phyloP scores from a whole-genome alignment of 2,797 vertebrate genomes.

The Hypotaenidia okinawae region DNA sequence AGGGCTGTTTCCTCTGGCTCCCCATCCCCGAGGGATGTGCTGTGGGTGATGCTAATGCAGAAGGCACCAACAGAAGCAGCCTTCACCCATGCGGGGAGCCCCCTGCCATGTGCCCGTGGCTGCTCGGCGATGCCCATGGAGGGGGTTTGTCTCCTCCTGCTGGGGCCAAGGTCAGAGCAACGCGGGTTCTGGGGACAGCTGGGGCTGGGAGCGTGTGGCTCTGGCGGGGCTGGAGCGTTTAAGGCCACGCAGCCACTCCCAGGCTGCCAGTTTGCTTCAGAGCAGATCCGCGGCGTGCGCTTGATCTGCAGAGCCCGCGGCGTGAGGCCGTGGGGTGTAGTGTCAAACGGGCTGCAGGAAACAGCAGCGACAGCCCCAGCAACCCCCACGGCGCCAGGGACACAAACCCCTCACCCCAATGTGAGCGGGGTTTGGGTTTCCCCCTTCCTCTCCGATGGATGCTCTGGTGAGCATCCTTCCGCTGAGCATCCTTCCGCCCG shows the following conservation, averaged over 20 bases:
- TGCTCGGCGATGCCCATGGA: not conserved
- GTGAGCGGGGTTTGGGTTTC: not conserved
- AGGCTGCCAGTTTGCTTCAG: not conserved
- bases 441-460: accelerated
- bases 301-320: not conserved
- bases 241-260: not conserved
- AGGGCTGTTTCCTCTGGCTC: not conserved
- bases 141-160: not conserved
- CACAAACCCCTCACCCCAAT: not conserved
- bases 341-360: accelerated
- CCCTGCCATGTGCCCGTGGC: accelerated
- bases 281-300: accelerated
- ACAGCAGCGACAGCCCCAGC: not conserved
- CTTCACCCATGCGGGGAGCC: not conserved
- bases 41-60: not conserved
- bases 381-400: accelerated
- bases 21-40: not conserved
- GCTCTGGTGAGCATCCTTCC: not conserved
- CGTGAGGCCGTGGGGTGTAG: not conserved
- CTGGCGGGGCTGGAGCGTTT: accelerated
- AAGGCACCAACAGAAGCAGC: not conserved
- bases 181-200: accelerated
- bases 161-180: not conserved
- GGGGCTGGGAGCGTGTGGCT: not conserved
- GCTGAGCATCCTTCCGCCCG: not conserved